Evolutionary conservation across 92 coral and sea anemone genomes (phyloP).

Genomic region (Galaxea fascicularis): DNA sequence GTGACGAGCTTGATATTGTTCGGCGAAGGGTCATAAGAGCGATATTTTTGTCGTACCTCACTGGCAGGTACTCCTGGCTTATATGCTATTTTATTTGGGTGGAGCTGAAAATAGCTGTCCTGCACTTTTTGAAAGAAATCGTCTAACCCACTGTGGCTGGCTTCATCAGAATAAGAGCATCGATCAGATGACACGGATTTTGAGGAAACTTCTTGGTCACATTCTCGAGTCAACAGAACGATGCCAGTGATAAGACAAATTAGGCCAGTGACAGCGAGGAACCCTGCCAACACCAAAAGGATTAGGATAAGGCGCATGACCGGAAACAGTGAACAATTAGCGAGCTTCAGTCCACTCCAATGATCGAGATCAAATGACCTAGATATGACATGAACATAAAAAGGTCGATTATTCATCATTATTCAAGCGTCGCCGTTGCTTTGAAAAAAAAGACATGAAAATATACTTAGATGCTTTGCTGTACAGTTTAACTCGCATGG

Average conservation of each 20-base stretch:
- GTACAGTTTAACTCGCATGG: no score
- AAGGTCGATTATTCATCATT: no score
- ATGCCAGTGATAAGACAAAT: conserved; percentile 67
- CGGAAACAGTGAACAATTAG: not conserved
- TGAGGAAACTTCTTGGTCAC: not conserved
- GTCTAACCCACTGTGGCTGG: conserved; percentile 71
- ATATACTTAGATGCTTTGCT: no score
- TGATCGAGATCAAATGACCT: not conserved
- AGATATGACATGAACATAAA: not conserved
- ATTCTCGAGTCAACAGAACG: conserved; percentile 48
- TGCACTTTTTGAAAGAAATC: conserved; percentile 76
- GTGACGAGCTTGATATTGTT: conserved; percentile 66
- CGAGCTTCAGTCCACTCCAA: not conserved
- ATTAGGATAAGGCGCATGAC: conserved; percentile 26
- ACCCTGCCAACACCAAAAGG: conserved; percentile 37
- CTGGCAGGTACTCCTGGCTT: conserved; percentile 60
- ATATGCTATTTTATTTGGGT: conserved; percentile 64
- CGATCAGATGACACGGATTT: not conserved
- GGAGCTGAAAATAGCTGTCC: conserved; percentile 68
- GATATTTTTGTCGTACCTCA: conserved; percentile 64
- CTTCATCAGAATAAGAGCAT: conserved; percentile 74
- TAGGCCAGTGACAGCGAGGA: conserved; percentile 44
- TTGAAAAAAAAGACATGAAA: no score
- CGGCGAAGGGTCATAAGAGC: conserved; percentile 79
- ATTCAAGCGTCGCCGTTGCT: no score